phyloP scores from a whole-genome alignment of 1,140 invertebrate species.

The Drosophila takahashii region DNA sequence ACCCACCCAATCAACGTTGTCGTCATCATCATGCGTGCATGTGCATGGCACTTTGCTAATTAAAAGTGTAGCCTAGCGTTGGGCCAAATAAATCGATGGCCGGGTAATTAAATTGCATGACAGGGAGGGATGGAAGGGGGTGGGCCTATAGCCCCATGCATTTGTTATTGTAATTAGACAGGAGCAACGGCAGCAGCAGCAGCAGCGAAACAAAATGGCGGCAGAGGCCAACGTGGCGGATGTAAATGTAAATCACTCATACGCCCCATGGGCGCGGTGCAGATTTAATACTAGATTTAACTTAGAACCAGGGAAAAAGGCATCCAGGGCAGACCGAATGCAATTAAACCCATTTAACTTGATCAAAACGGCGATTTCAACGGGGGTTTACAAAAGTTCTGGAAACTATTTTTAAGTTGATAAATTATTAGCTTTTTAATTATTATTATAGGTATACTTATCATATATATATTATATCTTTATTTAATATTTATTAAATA shows the following conservation, averaged over 20 bases:
- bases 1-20: slow-evolving; percentile 3
- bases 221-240: slow-evolving; percentile 27
- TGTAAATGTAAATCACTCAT: slow-evolving; percentile 68
- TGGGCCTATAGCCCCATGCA: slow-evolving; percentile 40
- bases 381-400: background rate
- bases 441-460: too few relatives aligned
- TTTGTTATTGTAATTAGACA: slow-evolving; percentile 78
- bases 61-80: slow-evolving; percentile 75
- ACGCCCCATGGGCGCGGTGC: slow-evolving; percentile 40
- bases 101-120: slow-evolving; percentile 82
- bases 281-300: slow-evolving; percentile 32
- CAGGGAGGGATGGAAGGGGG: slow-evolving; percentile 14
- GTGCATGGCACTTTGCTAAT: slow-evolving; percentile 82
- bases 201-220: slow-evolving; percentile 67
- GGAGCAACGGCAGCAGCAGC: slow-evolving; percentile 11
- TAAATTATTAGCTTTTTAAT: too few relatives aligned
- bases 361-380: background rate
- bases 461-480: too few relatives aligned
- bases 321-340: slow-evolving; percentile 6
- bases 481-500: too few relatives aligned
- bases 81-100: slow-evolving; percentile 79
- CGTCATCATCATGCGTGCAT: slow-evolving; percentile 59
- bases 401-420: too few relatives aligned
- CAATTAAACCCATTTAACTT: slow-evolving; percentile 27
- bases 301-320: slow-evolving; percentile 9